Percentiles rank a stretch among this genome's conserved stretches.
Evolutionary conservation across 2,797 vertebrate species (phyloP).

Genomic region (Crocidura indochinensis): DNA sequence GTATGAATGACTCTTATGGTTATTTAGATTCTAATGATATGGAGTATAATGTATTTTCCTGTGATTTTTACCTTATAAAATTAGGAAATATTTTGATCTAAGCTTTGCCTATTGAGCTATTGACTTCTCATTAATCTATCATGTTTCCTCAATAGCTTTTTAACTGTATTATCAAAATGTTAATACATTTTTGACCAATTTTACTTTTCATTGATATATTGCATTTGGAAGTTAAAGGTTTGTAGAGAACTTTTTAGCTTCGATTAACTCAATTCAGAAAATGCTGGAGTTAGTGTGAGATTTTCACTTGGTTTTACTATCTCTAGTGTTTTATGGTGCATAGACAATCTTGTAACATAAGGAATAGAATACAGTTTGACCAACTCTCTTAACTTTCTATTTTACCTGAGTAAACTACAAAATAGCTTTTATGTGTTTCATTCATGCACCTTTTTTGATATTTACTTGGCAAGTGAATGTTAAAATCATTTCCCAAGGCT

Average conservation of each 20-base stretch:
- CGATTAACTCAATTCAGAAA: conserved; percentile 65
- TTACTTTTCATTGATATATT: conserved; percentile 60
- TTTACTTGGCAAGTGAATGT: conserved; percentile 67
- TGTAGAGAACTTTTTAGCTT: conserved; percentile 43
- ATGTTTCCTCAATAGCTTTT: conserved; percentile 13
- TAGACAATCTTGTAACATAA: conserved; percentile 48
- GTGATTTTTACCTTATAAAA: conserved; percentile 49
- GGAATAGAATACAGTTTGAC: conserved; percentile 50
- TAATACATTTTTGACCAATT: conserved; percentile 36
- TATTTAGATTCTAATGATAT: background rate
- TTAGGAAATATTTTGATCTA: conserved; percentile 27
- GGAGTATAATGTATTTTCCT: background rate
- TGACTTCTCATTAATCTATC: background rate
- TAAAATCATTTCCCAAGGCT: conserved; percentile 15
- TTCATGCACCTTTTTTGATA: conserved; percentile 37
- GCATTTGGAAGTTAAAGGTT: conserved; percentile 76
- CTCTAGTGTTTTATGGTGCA: conserved; percentile 51
- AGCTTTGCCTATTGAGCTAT: background rate
- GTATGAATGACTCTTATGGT: background rate
- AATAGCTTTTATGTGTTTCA: conserved; percentile 46
- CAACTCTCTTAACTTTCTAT: conserved; percentile 7
- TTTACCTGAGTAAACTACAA: conserved; percentile 27
- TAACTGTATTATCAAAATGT: conserved; percentile 24
- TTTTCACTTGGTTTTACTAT: conserved; percentile 70
- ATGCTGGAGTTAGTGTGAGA: conserved; percentile 50